phyloP scores from a whole-genome alignment of 2,113 vertebrate genomes.

The Antechinus flavipes region DNA sequence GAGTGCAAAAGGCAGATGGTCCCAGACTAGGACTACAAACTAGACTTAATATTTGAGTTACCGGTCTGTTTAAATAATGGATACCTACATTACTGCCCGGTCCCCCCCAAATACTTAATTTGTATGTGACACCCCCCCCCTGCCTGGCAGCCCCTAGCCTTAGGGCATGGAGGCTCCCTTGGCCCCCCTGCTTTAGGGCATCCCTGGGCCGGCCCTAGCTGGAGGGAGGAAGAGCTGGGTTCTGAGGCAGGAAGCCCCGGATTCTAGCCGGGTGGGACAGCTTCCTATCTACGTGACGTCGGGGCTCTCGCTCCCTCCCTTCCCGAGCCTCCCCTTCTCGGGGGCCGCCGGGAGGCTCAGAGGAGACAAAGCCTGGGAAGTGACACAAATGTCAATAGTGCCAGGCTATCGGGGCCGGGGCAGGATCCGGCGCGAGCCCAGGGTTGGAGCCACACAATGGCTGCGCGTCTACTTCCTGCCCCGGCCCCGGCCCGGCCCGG shows the following conservation, averaged over 20 bases:
- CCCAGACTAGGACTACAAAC: background rate
- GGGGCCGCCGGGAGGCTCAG: background rate
- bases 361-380: background rate
- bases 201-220: background rate
- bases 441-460: background rate
- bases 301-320: background rate
- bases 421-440: conserved; percentile 28
- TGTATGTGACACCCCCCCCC: background rate
- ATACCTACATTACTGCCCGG: background rate
- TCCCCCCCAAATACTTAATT: background rate
- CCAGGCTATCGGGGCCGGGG: background rate
- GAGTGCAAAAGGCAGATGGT: background rate
- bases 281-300: background rate
- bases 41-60: background rate
- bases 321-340: background rate
- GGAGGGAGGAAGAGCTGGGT: background rate
- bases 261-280: background rate
- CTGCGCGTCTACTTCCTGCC: background rate
- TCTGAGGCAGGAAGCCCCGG: background rate
- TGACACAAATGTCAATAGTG: background rate
- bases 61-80: background rate
- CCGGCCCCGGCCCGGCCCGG: conserved; percentile 10
- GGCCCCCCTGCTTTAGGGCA: background rate
- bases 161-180: background rate
- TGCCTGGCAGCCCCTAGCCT: background rate